Evolutionary conservation across 2,113 vertebrate species (phyloP), one percentile per base, ranked within the genome.

Genomic region (Gavia stellata): DNA sequence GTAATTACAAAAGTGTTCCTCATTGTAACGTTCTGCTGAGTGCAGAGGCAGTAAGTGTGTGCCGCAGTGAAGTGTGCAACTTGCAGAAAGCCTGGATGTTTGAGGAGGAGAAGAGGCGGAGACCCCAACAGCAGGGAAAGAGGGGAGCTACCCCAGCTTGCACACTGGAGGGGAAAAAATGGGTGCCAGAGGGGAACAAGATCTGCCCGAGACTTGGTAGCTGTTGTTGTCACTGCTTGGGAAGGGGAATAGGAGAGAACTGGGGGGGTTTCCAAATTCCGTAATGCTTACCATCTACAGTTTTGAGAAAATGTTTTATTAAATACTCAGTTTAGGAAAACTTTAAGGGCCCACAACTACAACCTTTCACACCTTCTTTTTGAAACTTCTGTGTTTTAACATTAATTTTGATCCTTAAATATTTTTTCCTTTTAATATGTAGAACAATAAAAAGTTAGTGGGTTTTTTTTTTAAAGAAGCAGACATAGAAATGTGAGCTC

Each of bases 1-100:
- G 34, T 81, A 94, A 92, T 94, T 95, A 47, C 71, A 81, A 62
- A 87, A 92, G 58, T 45, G 87, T 70, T 92, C 80, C 85, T 95
- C 93, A 85, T 89, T 97, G 86, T 86, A 89, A 92, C 88, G 77
- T 92, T 96, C 95, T 82, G 75, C 50, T 0, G 1, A 81, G 42
- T 3, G 3, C 71, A 62, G 72, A 70, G 50, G 42, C 82, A 68
- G 17, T 16, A 33, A 77, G 44, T 1, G 2, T 53, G 9, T 49
- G 33, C 52, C 62, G 10, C 17, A 61, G 31, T 38, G 8, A 72
- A 75, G 17, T 13, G 26, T 68, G 25, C 56, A 56, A 68, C 65
- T 96, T 24, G 12, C 31, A 71, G 36, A 19, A 62, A 33, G 42
- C n/a, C 31, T 45, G 38, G 10, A 4, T 78, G 18, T 61, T 84